These are phyloP conservation scores for Pungitius pungitius DNA, from an alignment of 2,113 vertebrate species.

Conservation along the genomic window DNA sequence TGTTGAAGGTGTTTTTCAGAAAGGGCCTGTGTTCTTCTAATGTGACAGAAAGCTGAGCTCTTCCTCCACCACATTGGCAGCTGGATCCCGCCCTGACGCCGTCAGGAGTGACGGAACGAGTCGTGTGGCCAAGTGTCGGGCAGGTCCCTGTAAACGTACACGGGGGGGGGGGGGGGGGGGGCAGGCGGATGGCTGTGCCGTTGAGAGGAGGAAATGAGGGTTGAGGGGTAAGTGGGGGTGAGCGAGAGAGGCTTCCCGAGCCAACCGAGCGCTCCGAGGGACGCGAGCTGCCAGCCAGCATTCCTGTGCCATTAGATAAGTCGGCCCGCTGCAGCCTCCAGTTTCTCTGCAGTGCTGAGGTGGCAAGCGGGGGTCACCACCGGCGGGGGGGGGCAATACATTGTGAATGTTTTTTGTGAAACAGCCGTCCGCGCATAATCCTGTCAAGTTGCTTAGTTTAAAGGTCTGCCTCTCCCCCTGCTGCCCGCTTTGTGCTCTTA, in stretches of 20 bases:
- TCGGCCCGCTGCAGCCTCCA: constrained; percentile 75
- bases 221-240: constrained; percentile 68
- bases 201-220: constrained; percentile 69
- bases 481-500: not conserved
- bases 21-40: constrained; percentile 71
- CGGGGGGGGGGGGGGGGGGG: constrained; percentile 10
- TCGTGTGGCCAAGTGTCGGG: constrained; percentile 61
- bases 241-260: constrained; percentile 72
- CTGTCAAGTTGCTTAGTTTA: constrained; percentile 43
- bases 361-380: constrained; percentile 77
- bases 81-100: constrained; percentile 34
- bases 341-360: constrained; percentile 79
- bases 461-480: constrained; percentile 15
- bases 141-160: constrained; percentile 69
- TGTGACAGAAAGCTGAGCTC: constrained; percentile 68
- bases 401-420: constrained; percentile 52
- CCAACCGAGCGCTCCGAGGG: constrained; percentile 77
- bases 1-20: constrained; percentile 58
- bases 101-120: constrained; percentile 46
- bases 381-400: constrained; percentile 59
- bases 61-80: constrained; percentile 39
- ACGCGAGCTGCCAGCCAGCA: constrained; percentile 78
- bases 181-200: constrained; percentile 56
- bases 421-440: constrained; percentile 40
- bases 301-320: constrained; percentile 82